Conservation (phyloP, 1,140 invertebrate genomes). For the Zaprionus lachaisei region DNA sequence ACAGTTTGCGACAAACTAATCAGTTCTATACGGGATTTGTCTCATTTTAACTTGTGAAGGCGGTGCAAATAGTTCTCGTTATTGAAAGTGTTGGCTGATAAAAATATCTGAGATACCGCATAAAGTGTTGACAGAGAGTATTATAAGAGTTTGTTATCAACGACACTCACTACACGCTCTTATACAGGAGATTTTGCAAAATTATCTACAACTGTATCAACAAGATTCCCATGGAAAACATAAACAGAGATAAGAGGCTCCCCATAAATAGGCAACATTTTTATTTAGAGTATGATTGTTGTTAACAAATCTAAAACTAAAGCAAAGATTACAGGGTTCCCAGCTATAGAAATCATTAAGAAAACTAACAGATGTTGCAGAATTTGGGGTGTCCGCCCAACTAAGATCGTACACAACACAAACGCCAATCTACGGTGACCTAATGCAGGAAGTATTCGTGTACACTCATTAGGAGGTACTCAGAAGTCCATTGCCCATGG, state of each 20-base stretch:
- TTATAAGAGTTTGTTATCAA: background rate
- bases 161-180: background rate
- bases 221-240: background rate
- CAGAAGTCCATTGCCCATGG: background rate
- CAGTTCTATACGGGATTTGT: background rate
- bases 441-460: background rate
- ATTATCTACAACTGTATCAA: background rate
- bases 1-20: background rate
- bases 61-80: background rate
- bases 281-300: background rate
- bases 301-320: background rate
- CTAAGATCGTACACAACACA: background rate
- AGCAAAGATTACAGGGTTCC: background rate
- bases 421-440: background rate
- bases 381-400: background rate
- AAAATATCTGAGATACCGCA: background rate
- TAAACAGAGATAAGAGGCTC: background rate
- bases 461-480: background rate
- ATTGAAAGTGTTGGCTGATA: background rate
- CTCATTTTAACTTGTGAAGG: background rate
- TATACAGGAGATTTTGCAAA: background rate
- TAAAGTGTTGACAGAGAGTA: background rate
- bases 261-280: conserved; percentile 4
- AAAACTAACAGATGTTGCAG: too few species aligned
- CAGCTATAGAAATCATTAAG: too few species aligned